Percentiles rank a stretch among this genome's conserved stretches.
phyloP scores from a whole-genome alignment of 2,888 invertebrate species.

The Dryobotodes eremita region DNA sequence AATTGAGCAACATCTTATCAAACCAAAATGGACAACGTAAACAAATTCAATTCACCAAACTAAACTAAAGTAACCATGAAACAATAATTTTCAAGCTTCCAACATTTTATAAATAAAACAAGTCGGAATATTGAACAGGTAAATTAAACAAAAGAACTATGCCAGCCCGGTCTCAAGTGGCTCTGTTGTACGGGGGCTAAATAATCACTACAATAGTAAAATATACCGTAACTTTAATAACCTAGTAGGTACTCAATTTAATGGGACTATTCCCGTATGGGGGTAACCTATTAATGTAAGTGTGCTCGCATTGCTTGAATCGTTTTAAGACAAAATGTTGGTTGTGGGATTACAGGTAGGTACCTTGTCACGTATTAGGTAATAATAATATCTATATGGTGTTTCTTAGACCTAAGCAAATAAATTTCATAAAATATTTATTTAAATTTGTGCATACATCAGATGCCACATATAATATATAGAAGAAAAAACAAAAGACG shows the following conservation, averaged over 20 bases:
- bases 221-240: slow-evolving; percentile 30
- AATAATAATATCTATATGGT: background rate
- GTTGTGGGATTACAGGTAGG: background rate
- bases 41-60: slow-evolving; percentile 3
- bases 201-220: slow-evolving; percentile 36
- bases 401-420: too few relatives aligned
- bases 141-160: slow-evolving; percentile 45
- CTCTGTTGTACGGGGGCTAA: slow-evolving; percentile 3
- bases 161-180: slow-evolving; percentile 42
- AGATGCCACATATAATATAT: background rate
- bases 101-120: slow-evolving; percentile 28
- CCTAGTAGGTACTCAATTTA: background rate
- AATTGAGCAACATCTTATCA: background rate
- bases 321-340: background rate
- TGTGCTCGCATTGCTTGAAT: background rate
- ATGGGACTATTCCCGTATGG: slow-evolving; percentile 28
- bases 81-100: slow-evolving; percentile 4
- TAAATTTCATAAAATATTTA: background rate
- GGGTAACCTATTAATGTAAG: slow-evolving; percentile 5
- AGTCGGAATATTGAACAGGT: slow-evolving; percentile 26
- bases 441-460: background rate
- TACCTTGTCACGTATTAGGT: background rate
- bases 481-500: background rate
- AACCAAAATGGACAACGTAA: background rate
- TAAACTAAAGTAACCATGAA: slow-evolving; percentile 32